phyloP scores from a whole-genome alignment of 2,113 vertebrate genomes.

The Bombycilla garrulus region DNA sequence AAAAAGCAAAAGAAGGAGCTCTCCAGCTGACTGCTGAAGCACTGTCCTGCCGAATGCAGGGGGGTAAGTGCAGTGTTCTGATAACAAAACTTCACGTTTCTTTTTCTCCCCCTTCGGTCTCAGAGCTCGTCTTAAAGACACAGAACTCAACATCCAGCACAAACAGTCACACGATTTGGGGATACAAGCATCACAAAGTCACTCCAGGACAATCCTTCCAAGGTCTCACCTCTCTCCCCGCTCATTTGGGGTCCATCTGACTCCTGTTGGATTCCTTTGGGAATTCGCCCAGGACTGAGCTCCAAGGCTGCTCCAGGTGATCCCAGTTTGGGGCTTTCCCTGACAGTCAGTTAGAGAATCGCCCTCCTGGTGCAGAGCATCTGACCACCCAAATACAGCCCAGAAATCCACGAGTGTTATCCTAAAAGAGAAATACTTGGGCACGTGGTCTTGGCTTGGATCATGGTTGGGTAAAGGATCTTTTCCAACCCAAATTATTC shows the following conservation, averaged over 20 bases:
- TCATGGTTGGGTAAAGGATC: too few species aligned
- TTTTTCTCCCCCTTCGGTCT: too few species aligned
- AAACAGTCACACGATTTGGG: too few species aligned
- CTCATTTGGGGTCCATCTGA: background rate
- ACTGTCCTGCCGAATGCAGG: too few species aligned
- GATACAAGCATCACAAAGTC: too few species aligned
- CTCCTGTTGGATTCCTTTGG: background rate
- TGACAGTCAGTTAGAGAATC: background rate
- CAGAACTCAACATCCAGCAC: too few species aligned
- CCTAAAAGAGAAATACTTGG: background rate
- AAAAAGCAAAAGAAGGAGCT: too few species aligned
- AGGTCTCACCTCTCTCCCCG: background rate
- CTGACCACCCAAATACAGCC: background rate
- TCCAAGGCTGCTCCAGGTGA: background rate
- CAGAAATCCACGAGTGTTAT: background rate
- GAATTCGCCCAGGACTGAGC: background rate
- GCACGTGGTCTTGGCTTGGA: background rate
- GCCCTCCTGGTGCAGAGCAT: background rate
- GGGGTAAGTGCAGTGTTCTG: too few species aligned
- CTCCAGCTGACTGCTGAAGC: too few species aligned
- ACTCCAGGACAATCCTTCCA: too few species aligned
- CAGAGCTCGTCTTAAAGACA: too few species aligned
- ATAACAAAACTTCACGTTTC: too few species aligned
- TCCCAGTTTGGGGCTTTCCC: background rate
- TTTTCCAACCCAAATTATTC: background rate